A percentile compares a stretch with the other conserved stretches of the same genome.
phyloP scores from a whole-genome alignment of 2,797 vertebrate species.

The Pagetopsis macropterus region DNA sequence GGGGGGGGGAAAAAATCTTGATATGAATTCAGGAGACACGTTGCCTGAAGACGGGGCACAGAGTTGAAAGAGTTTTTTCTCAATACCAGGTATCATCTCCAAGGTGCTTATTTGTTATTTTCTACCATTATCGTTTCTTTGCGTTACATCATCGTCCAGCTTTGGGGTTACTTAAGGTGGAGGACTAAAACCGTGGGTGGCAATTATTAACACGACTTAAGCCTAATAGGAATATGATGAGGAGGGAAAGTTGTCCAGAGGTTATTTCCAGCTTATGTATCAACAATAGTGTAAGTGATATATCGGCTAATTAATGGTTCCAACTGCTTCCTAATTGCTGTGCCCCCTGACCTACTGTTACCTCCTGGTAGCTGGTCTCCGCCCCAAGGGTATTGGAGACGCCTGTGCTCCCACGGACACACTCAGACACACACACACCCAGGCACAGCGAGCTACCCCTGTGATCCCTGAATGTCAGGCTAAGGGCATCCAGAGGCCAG shows the following conservation, averaged over 20 bases:
- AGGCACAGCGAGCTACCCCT: slow-evolving; percentile 66
- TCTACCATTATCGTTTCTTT: slow-evolving; percentile 22
- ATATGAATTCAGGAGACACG: slow-evolving; percentile 76
- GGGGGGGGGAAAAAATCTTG: slow-evolving; percentile 40
- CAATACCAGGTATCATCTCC: slow-evolving; percentile 35
- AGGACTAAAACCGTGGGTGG: slow-evolving; percentile 20
- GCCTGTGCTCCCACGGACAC: slow-evolving; percentile 34
- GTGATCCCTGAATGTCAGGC: slow-evolving; percentile 79
- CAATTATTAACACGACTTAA: slow-evolving; percentile 44
- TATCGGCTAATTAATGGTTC: slow-evolving; percentile 77
- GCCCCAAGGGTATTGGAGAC: slow-evolving; percentile 68
- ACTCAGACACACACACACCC: slow-evolving; percentile 4
- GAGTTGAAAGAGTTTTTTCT: slow-evolving; percentile 55
- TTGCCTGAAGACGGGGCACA: slow-evolving; percentile 64
- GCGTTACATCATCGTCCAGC: slow-evolving; percentile 26
- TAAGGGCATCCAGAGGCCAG: slow-evolving; percentile 76
- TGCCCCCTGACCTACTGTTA: slow-evolving; percentile 66
- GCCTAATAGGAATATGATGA: slow-evolving; percentile 50
- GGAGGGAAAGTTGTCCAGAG: slow-evolving; percentile 60
- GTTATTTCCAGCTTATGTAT: slow-evolving; percentile 61
- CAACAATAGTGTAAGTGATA: slow-evolving; percentile 71
- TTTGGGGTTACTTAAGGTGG: slow-evolving; percentile 21
- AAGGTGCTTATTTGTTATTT: slow-evolving; percentile 56
- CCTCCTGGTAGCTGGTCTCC: slow-evolving; percentile 62
- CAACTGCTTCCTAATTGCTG: slow-evolving; percentile 76